phyloP scores from a whole-genome alignment of 53 echinoderm and acorn worm genomes.

The Arbacia lixula region DNA sequence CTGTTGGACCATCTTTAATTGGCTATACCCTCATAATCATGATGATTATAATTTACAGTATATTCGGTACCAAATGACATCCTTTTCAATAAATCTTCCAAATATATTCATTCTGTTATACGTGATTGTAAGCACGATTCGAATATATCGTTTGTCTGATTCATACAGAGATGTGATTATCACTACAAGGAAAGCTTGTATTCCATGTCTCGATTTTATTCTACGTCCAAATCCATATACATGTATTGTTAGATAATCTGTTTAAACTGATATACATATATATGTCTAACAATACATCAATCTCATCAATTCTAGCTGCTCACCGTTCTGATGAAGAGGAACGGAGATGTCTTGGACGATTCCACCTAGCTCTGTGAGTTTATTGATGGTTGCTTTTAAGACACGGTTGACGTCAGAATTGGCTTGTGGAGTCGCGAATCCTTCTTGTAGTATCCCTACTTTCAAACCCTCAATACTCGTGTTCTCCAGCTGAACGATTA shows the following conservation, averaged over 20 bases:
- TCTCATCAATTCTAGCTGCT: no score
- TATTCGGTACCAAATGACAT: no score
- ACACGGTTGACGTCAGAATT: conserved; percentile 61
- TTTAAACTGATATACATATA: not conserved
- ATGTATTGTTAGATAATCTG: not conserved
- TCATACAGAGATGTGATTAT: no score
- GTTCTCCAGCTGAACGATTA: conserved; percentile 61
- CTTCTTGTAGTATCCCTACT: conserved; percentile 74
- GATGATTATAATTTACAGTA: no score
- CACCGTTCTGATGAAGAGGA: conserved; percentile 56
- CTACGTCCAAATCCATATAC: not conserved
- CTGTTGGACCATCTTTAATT: no score
- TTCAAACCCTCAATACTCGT: conserved; percentile 60
- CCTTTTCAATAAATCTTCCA: no score
- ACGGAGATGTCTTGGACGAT: conserved; percentile 63
- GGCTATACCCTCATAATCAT: no score
- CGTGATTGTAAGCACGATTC: no score
- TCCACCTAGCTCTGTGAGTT: conserved; percentile 56
- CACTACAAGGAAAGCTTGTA: no score
- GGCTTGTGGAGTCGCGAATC: conserved; percentile 47
- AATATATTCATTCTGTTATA: no score
- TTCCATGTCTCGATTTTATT: no score
- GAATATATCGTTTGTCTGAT: no score
- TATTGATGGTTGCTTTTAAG: conserved; percentile 47
- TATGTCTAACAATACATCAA: not conserved